phyloP scores from a whole-genome alignment of 2,888 invertebrate species.

The Chymomyza amoena region DNA sequence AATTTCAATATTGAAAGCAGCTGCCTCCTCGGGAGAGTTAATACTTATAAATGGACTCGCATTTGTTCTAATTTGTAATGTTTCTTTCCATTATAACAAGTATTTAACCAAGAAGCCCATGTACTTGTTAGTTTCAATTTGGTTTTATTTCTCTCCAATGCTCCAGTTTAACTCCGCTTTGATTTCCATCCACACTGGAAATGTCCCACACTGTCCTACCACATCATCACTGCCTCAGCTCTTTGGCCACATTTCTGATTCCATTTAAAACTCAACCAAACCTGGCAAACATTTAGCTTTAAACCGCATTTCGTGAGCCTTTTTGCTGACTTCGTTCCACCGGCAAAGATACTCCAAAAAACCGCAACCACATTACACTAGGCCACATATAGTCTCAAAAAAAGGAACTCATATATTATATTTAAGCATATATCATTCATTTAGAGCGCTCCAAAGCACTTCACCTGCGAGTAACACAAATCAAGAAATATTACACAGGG shows the following conservation, averaged over 20 bases:
- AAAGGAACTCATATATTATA: not conserved
- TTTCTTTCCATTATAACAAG: too few species aligned
- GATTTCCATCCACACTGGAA: not conserved
- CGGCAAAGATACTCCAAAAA: not conserved
- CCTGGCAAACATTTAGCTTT: not conserved
- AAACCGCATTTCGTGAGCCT: not conserved
- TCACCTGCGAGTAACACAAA: conserved; percentile 16
- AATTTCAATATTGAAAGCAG: too few species aligned
- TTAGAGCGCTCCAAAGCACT: not conserved
- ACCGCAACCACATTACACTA: not conserved
- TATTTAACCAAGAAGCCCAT: too few species aligned
- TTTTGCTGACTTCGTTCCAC: not conserved
- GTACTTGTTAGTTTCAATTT: too few species aligned
- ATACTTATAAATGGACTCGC: too few species aligned
- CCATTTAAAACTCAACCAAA: not conserved
- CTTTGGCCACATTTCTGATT: not conserved
- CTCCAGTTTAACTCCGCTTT: too few species aligned
- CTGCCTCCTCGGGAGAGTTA: too few species aligned
- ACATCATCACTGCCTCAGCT: not conserved
- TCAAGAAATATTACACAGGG: conserved; percentile 41
- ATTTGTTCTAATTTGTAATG: too few species aligned
- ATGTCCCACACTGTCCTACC: too few species aligned
- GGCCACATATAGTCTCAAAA: not conserved
- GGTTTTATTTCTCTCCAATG: too few species aligned
- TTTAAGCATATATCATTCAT: not conserved